Evolutionary conservation across 2,797 vertebrate genomes (phyloP), one percentile per base, ranked within the genome.

Genomic region (Mareca strepera): DNA sequence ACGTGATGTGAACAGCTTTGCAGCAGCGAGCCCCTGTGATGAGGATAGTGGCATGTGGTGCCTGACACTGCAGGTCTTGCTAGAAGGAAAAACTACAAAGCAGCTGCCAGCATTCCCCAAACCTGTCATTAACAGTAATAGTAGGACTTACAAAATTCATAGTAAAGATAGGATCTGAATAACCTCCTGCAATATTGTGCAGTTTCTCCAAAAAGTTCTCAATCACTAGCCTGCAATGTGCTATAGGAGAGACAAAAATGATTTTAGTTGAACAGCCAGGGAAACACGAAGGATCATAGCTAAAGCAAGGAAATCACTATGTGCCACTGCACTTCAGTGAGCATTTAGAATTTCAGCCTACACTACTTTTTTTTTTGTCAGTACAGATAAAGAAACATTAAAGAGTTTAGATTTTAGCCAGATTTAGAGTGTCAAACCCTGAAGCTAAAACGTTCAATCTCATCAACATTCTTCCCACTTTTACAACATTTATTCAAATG

Each of bases 351-450:
- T 84, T 88, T 70, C 75, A 95, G 83, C 31, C 41, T 63, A 56
- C 44, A 4, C 12, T 59, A 8, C 25, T 2, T 12, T n/a, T n/a
- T 39, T 43, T 67, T 83, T 76, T 29, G 68, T 74, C 88, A 59
- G 22, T 58, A 88, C n/a, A 79, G 60, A 89, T 62, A 87, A 91
- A 89, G 77, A 92, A 86, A 79, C 29, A 50, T 80, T 90, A 82
- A 83, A 81, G 74, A 82, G 35, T 88, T 84, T 62, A 84, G 77
- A 93, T 86, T 90, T 92, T 76, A 95, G 68, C 56, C 85, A 91
- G 77, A 92, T 88, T 88, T 88, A 79, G n/a, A 43, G 64, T 90
- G 63, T 90, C 87, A 86, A 46, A 95, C 39, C 77, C 90, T 31
- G 33, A 26, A 94, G 63, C 67, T 79, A 77, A 92, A 85, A 39